Conservation (phyloP, 2,888 invertebrate species). For the Parapristionchus giblindavisi region DNA sequence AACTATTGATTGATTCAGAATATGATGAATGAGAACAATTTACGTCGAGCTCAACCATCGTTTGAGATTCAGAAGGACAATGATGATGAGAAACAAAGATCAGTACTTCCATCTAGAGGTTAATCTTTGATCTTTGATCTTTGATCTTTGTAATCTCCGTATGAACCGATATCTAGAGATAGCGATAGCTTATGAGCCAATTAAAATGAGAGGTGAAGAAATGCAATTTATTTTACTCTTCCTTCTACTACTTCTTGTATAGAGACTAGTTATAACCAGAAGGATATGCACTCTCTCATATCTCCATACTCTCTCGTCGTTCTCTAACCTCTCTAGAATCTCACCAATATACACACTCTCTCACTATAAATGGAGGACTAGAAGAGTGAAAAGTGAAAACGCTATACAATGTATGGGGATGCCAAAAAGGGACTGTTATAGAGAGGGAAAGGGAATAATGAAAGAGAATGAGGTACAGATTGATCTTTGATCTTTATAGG, state of each 20-base stretch:
- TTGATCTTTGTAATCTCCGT: neutral
- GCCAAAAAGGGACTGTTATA: too few species aligned
- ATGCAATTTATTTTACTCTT: neutral
- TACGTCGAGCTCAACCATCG: slow-evolving; percentile 31
- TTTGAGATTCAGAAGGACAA: slow-evolving; percentile 27
- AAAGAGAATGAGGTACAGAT: too few species aligned
- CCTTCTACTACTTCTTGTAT: neutral
- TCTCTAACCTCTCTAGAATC: neutral
- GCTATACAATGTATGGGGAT: too few species aligned
- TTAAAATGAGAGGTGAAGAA: neutral
- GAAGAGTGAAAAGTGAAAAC: neutral
- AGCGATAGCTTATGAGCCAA: neutral
- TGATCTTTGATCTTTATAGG: too few species aligned
- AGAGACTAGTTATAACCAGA: neutral
- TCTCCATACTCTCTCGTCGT: neutral
- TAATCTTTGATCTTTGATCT: neutral
- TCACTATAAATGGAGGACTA: neutral
- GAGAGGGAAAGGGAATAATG: too few species aligned
- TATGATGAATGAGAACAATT: slow-evolving; percentile 14
- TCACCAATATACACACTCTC: neutral
- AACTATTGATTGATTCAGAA: neutral
- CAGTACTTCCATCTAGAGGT: slow-evolving; percentile 26
- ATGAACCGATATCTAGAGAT: neutral
- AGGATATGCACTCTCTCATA: neutral
- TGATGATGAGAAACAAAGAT: slow-evolving; percentile 10